phyloP scores from a whole-genome alignment of 2,797 vertebrate species.

The Chiloscyllium punctatum region DNA sequence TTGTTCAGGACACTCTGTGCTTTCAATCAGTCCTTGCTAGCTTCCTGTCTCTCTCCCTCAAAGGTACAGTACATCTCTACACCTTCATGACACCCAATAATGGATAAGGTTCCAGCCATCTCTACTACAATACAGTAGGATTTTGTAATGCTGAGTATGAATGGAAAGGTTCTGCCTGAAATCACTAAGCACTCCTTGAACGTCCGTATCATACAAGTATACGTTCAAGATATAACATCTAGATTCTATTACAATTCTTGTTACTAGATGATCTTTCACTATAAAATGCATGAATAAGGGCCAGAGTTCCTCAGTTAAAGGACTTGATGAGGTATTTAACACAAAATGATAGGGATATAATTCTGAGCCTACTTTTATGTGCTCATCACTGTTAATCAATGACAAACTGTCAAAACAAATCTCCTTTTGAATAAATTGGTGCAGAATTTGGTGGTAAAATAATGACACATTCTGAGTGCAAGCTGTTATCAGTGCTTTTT shows the following conservation, averaged over 20 bases:
- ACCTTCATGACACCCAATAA: neutral
- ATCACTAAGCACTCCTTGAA: neutral
- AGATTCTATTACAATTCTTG: neutral
- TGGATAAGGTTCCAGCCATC: neutral
- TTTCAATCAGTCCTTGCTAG: too few relatives aligned
- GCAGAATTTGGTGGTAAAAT: too few relatives aligned
- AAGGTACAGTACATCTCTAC: too few relatives aligned
- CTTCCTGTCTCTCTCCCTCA: too few relatives aligned
- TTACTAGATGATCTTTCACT: neutral
- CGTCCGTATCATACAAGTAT: neutral
- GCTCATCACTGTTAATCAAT: neutral
- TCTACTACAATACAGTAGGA: neutral
- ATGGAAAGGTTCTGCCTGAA: neutral
- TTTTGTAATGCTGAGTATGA: neutral
- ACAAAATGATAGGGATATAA: neutral
- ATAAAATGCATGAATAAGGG: neutral
- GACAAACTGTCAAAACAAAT: too few relatives aligned
- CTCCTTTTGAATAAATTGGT: too few relatives aligned
- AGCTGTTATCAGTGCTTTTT: too few relatives aligned
- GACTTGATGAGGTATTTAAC: neutral
- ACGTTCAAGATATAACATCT: neutral
- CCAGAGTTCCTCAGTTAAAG: neutral
- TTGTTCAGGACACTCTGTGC: too few relatives aligned
- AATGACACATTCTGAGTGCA: too few relatives aligned
- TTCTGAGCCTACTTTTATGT: neutral